These are phyloP conservation scores for Crocallis elinguaria DNA, from an alignment of 2,888 invertebrate genomes.

Conservation along the genomic window DNA sequence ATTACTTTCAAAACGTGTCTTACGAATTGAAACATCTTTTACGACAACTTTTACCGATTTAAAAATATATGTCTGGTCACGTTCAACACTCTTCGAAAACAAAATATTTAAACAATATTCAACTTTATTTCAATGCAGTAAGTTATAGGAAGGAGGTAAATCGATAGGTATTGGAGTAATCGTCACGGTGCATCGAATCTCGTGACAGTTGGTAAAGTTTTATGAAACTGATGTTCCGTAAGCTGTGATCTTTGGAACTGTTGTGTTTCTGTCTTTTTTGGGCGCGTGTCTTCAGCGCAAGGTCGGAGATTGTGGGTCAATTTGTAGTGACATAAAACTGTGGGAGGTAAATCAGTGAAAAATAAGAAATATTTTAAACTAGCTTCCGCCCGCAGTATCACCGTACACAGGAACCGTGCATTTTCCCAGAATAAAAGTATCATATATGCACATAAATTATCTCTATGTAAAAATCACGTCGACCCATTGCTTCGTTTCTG, in stretches of 20 bases:
- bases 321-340: no score
- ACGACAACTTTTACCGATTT: conserved; percentile 18
- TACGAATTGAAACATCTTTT: conserved; percentile 16
- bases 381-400: no score
- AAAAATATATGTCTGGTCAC: conserved; percentile 20
- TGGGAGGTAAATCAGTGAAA: no score
- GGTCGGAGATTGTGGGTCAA: not conserved
- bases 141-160: not conserved
- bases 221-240: conserved; percentile 42
- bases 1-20: conserved; percentile 26
- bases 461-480: no score
- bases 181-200: conserved; percentile 30
- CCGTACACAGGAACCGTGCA: no score
- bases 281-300: not conserved
- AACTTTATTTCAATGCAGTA: conserved; percentile 4
- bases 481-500: no score
- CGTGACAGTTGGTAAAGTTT: conserved; percentile 35
- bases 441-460: no score
- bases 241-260: conserved; percentile 23
- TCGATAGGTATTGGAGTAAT: conserved; percentile 20
- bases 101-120: not conserved
- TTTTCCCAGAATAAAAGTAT: no score
- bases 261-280: conserved; percentile 4
- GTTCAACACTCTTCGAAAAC: not conserved
- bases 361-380: no score